phyloP scores from a whole-genome alignment of 2,797 vertebrate species.

The Aulostomus chinensis region DNA sequence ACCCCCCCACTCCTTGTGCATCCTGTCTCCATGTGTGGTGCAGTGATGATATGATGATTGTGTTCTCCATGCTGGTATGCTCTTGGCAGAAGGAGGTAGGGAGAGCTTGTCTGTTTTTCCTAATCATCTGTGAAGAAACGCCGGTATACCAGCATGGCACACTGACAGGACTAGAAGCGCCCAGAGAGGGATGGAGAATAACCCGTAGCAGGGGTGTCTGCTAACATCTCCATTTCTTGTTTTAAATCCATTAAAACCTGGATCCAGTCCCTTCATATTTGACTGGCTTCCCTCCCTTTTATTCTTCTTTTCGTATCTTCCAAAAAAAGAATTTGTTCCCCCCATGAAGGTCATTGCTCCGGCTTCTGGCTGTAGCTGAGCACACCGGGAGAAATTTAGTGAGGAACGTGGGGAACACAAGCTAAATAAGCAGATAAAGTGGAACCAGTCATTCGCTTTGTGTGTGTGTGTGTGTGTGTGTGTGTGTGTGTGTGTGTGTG shows the following conservation, averaged over 20 bases:
- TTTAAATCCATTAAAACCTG: slow-evolving; percentile 49
- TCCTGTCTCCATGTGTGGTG: slow-evolving; percentile 37
- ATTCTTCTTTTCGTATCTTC: slow-evolving; percentile 23
- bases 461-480: slow-evolving; percentile 4
- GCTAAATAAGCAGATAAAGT: slow-evolving; percentile 75
- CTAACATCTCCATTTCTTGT: slow-evolving; percentile 49
- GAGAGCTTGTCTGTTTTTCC: slow-evolving; percentile 46
- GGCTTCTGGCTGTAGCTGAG: slow-evolving; percentile 57
- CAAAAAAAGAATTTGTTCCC: slow-evolving; percentile 31
- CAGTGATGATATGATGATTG: slow-evolving; percentile 47
- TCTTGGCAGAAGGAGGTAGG: slow-evolving; percentile 44
- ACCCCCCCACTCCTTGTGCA: slow-evolving; percentile 10
- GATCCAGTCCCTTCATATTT: slow-evolving; percentile 31
- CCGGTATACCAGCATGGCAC: slow-evolving; percentile 36
- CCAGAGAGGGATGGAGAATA: slow-evolving; percentile 14
- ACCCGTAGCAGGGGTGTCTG: slow-evolving; percentile 19
- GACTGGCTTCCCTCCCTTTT: slow-evolving; percentile 22
- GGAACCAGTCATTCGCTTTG: slow-evolving; percentile 62
- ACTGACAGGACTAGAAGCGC: slow-evolving; percentile 19
- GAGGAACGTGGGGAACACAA: slow-evolving; percentile 60
- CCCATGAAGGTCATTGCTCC: slow-evolving; percentile 64
- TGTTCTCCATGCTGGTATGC: slow-evolving; percentile 45
- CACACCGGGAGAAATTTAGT: slow-evolving; percentile 70
- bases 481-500: slow-evolving; percentile 10
- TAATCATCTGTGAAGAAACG: slow-evolving; percentile 59